Evolutionary conservation across 2,888 invertebrate species (phyloP).

Genomic region (Argyra leucocephala): DNA sequence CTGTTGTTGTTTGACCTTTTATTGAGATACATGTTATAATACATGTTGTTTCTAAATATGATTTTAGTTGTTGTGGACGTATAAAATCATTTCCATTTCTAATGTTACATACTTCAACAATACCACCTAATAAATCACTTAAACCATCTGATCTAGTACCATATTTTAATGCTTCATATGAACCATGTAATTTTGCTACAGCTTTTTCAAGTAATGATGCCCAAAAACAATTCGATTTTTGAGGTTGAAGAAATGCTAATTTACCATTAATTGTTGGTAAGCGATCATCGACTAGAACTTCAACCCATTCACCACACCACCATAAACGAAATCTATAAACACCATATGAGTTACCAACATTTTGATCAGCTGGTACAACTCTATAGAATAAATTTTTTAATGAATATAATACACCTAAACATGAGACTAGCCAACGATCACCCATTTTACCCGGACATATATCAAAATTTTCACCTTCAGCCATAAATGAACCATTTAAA

Average conservation of each 20-base stretch:
- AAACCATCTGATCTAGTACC: conserved; percentile 80
- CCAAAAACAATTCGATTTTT: conserved; percentile 76
- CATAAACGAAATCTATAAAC: conserved; percentile 82
- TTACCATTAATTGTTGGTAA: conserved; percentile 80
- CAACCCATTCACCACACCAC: conserved; percentile 92
- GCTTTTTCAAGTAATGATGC: conserved; percentile 84
- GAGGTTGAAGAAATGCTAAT: conserved; percentile 75
- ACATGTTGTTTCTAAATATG: conserved; percentile 70
- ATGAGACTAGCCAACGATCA: conserved; percentile 83
- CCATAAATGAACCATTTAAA: conserved; percentile 46
- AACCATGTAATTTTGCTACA: conserved; percentile 87
- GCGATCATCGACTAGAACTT: conserved; percentile 79
- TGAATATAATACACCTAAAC: conserved; percentile 72
- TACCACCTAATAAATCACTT: conserved; percentile 80
- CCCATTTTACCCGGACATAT: conserved; percentile 82
- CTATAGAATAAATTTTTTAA: conserved; percentile 82
- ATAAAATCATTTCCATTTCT: conserved; percentile 59
- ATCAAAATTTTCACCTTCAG: conserved; percentile 61
- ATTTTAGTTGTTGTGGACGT: conserved; percentile 52
- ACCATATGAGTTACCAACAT: conserved; percentile 62
- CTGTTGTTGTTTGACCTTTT: conserved; percentile 26
- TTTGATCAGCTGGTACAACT: conserved; percentile 84
- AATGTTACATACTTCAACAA: conserved; percentile 71
- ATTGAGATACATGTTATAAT: conserved; percentile 66
- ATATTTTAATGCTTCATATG: conserved; percentile 86